These are phyloP conservation scores for Zaprionus lineosus DNA, from an alignment of 2,888 invertebrate species.

Conservation along the genomic window DNA sequence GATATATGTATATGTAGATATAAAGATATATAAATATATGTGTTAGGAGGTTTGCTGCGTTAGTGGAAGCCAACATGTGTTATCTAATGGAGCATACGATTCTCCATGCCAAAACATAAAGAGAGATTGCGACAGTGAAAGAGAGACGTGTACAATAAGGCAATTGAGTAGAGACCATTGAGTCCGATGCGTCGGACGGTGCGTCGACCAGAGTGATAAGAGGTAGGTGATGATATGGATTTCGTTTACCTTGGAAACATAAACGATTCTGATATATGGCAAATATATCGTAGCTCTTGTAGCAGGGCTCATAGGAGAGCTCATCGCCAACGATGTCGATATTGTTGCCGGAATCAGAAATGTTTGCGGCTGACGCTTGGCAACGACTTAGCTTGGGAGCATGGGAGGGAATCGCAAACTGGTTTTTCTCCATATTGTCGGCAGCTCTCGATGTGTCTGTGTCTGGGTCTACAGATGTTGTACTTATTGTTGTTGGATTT, in stretches of 20 bases:
- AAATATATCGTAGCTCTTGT: conserved; percentile 80
- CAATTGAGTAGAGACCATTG: not conserved
- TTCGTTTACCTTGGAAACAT: conserved; percentile 80
- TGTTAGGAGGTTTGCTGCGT: conserved; percentile 16
- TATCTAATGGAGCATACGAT: conserved; percentile 14
- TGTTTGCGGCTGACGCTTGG: conserved; percentile 51
- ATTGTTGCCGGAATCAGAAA: conserved; percentile 54
- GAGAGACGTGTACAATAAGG: not conserved
- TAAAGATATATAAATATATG: conserved; percentile 8
- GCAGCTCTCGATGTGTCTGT: conserved; percentile 40
- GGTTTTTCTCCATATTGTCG: conserved; percentile 64
- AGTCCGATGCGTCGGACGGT: not conserved
- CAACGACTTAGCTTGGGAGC: conserved; percentile 59
- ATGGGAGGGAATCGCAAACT: conserved; percentile 72
- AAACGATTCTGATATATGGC: conserved; percentile 80
- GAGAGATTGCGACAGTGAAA: not conserved
- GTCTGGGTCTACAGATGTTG: conserved; percentile 30
- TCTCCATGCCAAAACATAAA: conserved; percentile 23
- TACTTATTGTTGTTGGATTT: conserved; percentile 16
- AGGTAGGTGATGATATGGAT: conserved; percentile 47
- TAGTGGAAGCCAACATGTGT: conserved; percentile 28
- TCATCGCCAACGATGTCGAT: conserved; percentile 41
- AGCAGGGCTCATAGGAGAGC: conserved; percentile 77
- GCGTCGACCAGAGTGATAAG: conserved; percentile 6
- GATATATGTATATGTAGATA: conserved; percentile 8